Conservation (phyloP, 2,113 vertebrate species). For the Ploceus nigricollis region DNA sequence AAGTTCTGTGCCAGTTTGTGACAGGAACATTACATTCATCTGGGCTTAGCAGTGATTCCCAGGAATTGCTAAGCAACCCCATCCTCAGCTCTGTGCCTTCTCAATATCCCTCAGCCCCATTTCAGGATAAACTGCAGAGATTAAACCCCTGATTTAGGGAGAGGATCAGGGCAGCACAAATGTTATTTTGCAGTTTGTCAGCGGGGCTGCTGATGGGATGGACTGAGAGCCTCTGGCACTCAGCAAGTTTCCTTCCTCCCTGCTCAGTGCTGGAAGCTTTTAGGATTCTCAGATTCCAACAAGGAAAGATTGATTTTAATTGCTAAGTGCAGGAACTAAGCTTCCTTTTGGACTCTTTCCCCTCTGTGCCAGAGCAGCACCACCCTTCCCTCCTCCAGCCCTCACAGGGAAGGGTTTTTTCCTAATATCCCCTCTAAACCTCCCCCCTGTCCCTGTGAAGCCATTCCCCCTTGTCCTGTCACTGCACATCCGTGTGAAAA, state of each 20-base stretch:
- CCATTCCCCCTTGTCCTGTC: neutral
- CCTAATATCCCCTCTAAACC: neutral
- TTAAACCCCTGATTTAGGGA: neutral
- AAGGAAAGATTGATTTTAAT: neutral
- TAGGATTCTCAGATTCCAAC: neutral
- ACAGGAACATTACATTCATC: neutral
- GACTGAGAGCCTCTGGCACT: neutral
- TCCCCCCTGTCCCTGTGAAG: neutral
- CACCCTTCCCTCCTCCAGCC: neutral
- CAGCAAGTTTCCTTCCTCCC: neutral
- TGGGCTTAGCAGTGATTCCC: slow-evolving; percentile 46
- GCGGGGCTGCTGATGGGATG: neutral
- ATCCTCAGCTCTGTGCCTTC: neutral
- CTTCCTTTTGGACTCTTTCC: neutral
- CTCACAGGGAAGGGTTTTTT: neutral
- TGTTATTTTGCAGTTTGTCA: neutral
- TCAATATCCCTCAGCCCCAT: neutral
- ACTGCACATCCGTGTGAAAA: neutral
- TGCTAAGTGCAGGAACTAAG: neutral
- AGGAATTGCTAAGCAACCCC: slow-evolving; percentile 67
- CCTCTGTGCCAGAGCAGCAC: neutral
- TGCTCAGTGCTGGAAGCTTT: neutral
- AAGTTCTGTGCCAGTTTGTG: slow-evolving; percentile 37
- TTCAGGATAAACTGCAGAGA: neutral
- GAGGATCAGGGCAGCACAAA: neutral